phyloP scores from a whole-genome alignment of 1,140 invertebrate species.

The Spodoptera frugiperda region DNA sequence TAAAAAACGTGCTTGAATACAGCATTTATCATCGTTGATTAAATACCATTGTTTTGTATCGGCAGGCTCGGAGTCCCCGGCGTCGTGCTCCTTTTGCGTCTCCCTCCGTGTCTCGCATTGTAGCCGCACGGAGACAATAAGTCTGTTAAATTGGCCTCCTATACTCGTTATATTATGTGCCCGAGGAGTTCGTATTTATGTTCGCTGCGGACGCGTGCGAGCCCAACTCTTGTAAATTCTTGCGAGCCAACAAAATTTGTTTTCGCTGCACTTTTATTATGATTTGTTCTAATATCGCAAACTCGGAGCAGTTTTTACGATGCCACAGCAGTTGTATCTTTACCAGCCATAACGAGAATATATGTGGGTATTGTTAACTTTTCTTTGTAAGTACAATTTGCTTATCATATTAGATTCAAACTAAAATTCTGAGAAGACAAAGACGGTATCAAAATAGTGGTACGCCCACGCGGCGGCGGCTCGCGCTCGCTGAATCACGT shows the following conservation, averaged over 20 bases:
- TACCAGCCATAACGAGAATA: slow-evolving; percentile 20
- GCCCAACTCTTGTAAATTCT: slow-evolving; percentile 64
- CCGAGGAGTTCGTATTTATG: slow-evolving; percentile 66
- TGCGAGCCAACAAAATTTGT: slow-evolving; percentile 50
- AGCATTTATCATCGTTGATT: slow-evolving; percentile 86
- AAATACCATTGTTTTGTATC: slow-evolving; percentile 86
- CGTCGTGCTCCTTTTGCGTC: slow-evolving; percentile 77
- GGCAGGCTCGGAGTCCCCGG: slow-evolving; percentile 75
- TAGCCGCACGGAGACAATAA: slow-evolving; percentile 82
- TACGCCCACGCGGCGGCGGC: slow-evolving; percentile 50
- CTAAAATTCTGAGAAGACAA: slow-evolving; percentile 48
- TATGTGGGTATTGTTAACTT: slow-evolving; percentile 36
- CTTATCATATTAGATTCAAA: slow-evolving; percentile 47
- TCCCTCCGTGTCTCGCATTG: slow-evolving; percentile 76
- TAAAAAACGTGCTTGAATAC: slow-evolving; percentile 85
- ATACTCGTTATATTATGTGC: slow-evolving; percentile 68
- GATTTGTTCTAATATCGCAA: slow-evolving; percentile 43
- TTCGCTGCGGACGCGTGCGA: slow-evolving; percentile 61
- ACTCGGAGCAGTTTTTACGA: slow-evolving; percentile 40
- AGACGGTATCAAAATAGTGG: slow-evolving; percentile 50
- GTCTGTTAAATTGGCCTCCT: slow-evolving; percentile 85
- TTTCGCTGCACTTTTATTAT: slow-evolving; percentile 52
- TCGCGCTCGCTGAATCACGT: slow-evolving; percentile 53
- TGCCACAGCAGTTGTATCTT: slow-evolving; percentile 31
- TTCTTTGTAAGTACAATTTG: slow-evolving; percentile 41